Conservation (phyloP, 2,797 vertebrate genomes). For the Phataginus tetradactyla region DNA sequence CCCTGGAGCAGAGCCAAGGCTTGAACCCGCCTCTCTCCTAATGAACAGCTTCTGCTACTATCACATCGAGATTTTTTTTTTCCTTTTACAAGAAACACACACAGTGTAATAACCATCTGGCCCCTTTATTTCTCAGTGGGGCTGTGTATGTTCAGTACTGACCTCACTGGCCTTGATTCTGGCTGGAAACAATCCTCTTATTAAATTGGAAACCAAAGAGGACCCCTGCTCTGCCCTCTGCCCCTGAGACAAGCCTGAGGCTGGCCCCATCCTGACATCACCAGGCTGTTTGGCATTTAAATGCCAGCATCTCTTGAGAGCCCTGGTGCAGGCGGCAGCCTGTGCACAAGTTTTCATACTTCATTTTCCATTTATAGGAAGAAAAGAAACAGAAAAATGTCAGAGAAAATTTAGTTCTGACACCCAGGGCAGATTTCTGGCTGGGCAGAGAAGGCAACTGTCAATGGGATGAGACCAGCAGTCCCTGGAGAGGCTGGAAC, state of each 20-base stretch:
- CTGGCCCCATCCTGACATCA: constrained; percentile 35
- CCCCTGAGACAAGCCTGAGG: constrained; percentile 49
- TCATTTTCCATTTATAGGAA: constrained; percentile 44
- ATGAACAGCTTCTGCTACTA: not conserved
- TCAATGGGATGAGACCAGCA: not conserved
- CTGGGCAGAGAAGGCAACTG: not conserved
- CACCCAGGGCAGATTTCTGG: not conserved
- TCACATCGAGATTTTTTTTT: not conserved
- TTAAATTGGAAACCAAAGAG: constrained; percentile 64
- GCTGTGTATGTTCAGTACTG: constrained; percentile 32
- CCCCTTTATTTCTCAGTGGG: constrained; percentile 58
- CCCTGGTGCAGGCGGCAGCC: not conserved
- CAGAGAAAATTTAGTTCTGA: not conserved
- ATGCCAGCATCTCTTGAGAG: constrained; percentile 65
- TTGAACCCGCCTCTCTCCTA: not conserved
- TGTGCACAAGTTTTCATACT: constrained; percentile 24
- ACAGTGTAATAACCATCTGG: constrained; percentile 37
- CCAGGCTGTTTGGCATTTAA: constrained; percentile 71
- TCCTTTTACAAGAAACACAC: not conserved
- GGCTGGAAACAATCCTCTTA: constrained; percentile 66
- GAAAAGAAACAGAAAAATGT: constrained; percentile 31
- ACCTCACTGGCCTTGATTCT: constrained; percentile 49
- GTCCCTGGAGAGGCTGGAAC: not conserved
- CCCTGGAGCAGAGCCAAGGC: not conserved
- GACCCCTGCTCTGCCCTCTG: not conserved